Conservation (phyloP, 2,888 invertebrate genomes). For the Amblyjoppa fuscipennis region DNA sequence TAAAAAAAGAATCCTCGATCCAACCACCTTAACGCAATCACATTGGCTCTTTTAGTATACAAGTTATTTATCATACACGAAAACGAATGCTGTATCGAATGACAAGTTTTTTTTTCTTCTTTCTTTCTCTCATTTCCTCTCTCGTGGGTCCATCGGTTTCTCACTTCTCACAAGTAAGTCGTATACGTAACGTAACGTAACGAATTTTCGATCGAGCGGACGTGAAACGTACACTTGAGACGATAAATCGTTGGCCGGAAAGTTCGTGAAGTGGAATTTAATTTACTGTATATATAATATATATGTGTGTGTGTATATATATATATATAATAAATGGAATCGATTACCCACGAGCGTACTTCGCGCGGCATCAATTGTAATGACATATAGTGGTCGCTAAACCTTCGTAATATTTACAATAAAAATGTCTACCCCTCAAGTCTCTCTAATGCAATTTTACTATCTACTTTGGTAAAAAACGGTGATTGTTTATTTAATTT, state of each 20-base stretch:
- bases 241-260: conserved; percentile 63
- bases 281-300: conserved; percentile 1
- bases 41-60: conserved; percentile 55
- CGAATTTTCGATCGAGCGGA: conserved; percentile 24
- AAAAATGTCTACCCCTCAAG: conserved; percentile 72
- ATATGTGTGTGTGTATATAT: background rate
- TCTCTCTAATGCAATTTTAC: conserved; percentile 75
- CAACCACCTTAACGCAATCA: conserved; percentile 44
- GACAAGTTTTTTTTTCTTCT: conserved; percentile 15
- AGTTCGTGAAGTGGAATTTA: conserved; percentile 36
- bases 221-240: conserved; percentile 23
- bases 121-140: background rate
- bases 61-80: conserved; percentile 69
- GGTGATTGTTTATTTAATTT: conserved; percentile 77
- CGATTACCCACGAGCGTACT: conserved; percentile 35
- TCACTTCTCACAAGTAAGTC: conserved; percentile 32
- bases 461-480: conserved; percentile 77
- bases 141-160: conserved; percentile 12
- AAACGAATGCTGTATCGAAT: conserved; percentile 68
- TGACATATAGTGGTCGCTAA: conserved; percentile 58
- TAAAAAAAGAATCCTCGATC: background rate
- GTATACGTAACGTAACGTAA: conserved; percentile 49
- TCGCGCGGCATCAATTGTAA: conserved; percentile 18
- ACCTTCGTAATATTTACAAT: conserved; percentile 76
- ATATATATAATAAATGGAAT: conserved; percentile 16